Base-by-base conservation (phyloP, 2,888 invertebrate genomes). In the Chrysodeixis includens region DNA sequence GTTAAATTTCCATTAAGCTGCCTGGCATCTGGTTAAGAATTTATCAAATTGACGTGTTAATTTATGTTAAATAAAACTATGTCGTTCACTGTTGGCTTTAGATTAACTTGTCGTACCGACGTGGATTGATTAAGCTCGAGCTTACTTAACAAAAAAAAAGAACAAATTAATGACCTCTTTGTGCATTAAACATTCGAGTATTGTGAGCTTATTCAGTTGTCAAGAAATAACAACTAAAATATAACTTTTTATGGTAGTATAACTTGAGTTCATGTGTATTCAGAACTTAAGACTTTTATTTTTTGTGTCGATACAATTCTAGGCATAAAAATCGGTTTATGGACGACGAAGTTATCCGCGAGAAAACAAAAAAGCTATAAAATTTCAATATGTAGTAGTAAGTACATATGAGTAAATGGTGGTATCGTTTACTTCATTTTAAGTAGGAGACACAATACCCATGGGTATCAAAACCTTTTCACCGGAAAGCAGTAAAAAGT, bases 91-190 rank as follows among this genome's bases (percentile, higher is more conserved):
- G 65, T 67, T 78, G 80, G 76, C 79, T 70, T 74, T 69, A 79
- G 83, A 86, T 86, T 86, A 86, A 79, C 69, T 78, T 83, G 85
- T 85, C 85, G 77, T 76, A 66, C 58, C 40, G 71, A 66, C 69
- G 51, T 79, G 79, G 83, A 86, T 85, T 84, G 82, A 86, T 86
- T 83, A 76, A 80, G 73, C 74, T 78, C 68, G 59, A 57, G 74
- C 71, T 71, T 71, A 66, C 56, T 71, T 69, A 62, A 49, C 2
- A 74, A 69, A 75, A 75, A 63, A 66, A 59, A 69, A 67, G 73
- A 69, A 77, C 79, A 80, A 80, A 80, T 83, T 79, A 75, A 82
- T 74, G 71, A 79, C 69, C 64, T 70, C 74, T 81, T 67, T 69
- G 61, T 66, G 71, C 62, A 18, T 57, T 26, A 54, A 49, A 18